These are phyloP conservation scores for Marasmarcha lunaedactyla DNA, from an alignment of 2,888 invertebrate genomes.

Conservation along the genomic window DNA sequence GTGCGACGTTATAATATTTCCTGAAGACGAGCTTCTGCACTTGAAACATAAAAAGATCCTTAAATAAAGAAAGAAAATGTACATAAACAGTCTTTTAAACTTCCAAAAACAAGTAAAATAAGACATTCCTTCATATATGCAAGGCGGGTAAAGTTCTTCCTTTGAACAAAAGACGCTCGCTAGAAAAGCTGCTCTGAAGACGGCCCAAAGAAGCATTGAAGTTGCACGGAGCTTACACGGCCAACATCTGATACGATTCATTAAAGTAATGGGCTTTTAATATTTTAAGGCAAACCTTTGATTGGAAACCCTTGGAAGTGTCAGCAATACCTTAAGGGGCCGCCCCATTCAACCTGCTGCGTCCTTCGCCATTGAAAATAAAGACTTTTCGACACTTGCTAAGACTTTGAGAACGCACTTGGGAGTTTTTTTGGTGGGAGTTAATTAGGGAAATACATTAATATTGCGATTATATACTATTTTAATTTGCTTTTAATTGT, in stretches of 20 bases:
- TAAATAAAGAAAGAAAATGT: no score
- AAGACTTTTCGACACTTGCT: slow-evolving; percentile 32
- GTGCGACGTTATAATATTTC: no score
- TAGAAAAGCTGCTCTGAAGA: slow-evolving; percentile 36
- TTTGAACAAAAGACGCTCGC: slow-evolving; percentile 35
- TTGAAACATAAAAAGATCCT: no score
- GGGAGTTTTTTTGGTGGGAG: no score
- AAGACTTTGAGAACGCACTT: slow-evolving; percentile 13
- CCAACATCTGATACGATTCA: slow-evolving; percentile 69
- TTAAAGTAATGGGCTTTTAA: slow-evolving; percentile 68
- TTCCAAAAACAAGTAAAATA: slow-evolving; percentile 15
- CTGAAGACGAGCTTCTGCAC: no score
- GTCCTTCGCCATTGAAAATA: slow-evolving; percentile 26
- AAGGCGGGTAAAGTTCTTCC: slow-evolving; percentile 26
- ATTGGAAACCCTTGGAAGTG: slow-evolving; percentile 56
- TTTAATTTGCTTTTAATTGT: no score
- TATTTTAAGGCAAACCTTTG: slow-evolving; percentile 57
- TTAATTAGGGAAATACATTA: no score
- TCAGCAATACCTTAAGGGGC: slow-evolving; percentile 36
- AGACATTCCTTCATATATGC: slow-evolving; percentile 23
- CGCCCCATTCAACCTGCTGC: slow-evolving; percentile 16
- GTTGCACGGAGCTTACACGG: background rate
- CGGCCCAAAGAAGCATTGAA: slow-evolving; percentile 46
- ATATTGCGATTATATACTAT: no score
- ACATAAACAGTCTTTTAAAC: background rate